Conservation (phyloP, 2,113 vertebrate species). For the Solea senegalensis region DNA sequence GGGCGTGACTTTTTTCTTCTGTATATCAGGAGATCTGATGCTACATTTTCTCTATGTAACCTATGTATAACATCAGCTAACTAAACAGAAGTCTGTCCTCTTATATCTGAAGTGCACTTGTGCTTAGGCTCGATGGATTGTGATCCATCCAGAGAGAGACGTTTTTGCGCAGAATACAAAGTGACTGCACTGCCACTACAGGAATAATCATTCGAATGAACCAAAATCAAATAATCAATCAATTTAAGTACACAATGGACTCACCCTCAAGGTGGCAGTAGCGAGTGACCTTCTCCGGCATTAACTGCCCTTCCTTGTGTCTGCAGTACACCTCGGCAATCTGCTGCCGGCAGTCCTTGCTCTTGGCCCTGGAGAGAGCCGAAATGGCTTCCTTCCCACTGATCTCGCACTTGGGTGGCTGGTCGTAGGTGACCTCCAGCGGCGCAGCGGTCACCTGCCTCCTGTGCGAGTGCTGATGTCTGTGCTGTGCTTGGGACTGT, state of each 20-base stretch:
- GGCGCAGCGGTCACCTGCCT: slow-evolving; percentile 63
- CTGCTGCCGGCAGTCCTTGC: slow-evolving; percentile 90
- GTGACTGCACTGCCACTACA: slow-evolving; percentile 4
- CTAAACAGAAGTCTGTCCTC: not conserved
- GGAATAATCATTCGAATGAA: slow-evolving; percentile 18
- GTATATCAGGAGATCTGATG: not conserved
- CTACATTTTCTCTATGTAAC: not conserved
- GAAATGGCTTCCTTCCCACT: slow-evolving; percentile 96
- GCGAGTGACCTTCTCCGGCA: slow-evolving; percentile 93
- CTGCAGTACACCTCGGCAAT: slow-evolving; percentile 92
- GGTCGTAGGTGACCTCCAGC: slow-evolving; percentile 85
- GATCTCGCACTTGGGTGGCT: slow-evolving; percentile 90
- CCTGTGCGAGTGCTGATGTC: slow-evolving; percentile 65
- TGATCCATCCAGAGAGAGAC: slow-evolving; percentile 8
- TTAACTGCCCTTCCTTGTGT: slow-evolving; percentile 91
- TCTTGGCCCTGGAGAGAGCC: slow-evolving; percentile 90
- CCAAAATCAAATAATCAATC: slow-evolving; percentile 38
- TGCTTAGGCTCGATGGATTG: slow-evolving; percentile 2
- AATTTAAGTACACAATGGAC: slow-evolving; percentile 45
- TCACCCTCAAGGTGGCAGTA: slow-evolving; percentile 95
- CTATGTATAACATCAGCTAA: not conserved
- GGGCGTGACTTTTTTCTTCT: not conserved
- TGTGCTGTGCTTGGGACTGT: slow-evolving; percentile 57
- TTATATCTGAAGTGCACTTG: not conserved
- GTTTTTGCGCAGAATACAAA: slow-evolving; percentile 35